Evolutionary conservation across 23 tunicate genomes (phyloP), one percentile per base, ranked within the genome.

Genomic region (Ciona savignyi): DNA sequence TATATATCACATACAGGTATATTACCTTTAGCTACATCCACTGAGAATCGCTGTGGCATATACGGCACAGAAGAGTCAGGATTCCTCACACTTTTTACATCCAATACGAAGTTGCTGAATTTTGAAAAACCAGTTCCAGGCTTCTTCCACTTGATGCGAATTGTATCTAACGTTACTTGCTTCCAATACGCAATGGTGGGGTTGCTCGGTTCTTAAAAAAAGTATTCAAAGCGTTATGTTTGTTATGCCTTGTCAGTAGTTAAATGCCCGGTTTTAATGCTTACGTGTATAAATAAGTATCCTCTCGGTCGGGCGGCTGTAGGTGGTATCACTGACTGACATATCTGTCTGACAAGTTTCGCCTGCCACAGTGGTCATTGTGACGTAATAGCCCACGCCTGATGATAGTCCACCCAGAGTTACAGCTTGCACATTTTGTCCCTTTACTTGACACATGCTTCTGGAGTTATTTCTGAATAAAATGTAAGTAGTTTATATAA

Each of bases 81-180:
- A 0, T 63, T 48, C 4, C 33, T 15, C 27, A 79, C 26, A 30
- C 87, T 70, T 23, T 71, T 71, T 28, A 87, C 74, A 29, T 78
- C 86, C 9, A 87, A 67, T 11, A 60, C 61, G 34, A 76, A 87
- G 27, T 65, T 63, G 73, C 75, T 77, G 25, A 71, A 79, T 20
- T 61, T 42, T 2, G 60, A 31, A 23, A 62, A 78, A 0, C 26
- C 29, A 6, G 11, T 28, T 32, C 68, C 73, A 25, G 84, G 80
- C 25, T 35, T 33, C 15, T 27, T 34, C 97, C 97, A 90, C 28
- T 56, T 35, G 0, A 90, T 32, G 23, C 77, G 71, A 25, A 90
- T 70, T 19, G 68, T 51, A 35, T 75, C 74, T 23, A 84, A 67
- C 0, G 97, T 90, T 31, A 80, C 68, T 75, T 90, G 97, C 61